Evolutionary conservation across 2,888 invertebrate species (phyloP).

Genomic region (Sarcophaga caerulescens): DNA sequence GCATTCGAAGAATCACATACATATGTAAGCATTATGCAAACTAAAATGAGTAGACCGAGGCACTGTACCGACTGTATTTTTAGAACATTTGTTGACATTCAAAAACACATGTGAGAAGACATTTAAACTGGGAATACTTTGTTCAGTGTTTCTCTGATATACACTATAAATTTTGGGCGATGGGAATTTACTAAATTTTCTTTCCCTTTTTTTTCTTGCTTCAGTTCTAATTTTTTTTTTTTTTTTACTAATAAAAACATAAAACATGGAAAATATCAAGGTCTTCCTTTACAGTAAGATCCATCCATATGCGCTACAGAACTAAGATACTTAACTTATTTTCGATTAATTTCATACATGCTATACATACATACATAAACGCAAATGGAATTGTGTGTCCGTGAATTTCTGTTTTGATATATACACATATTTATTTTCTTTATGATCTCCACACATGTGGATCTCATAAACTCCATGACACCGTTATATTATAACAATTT

Average conservation of each 20-base stretch:
- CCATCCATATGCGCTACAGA: conserved; percentile 34
- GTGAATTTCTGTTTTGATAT: not conserved
- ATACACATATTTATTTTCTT: conserved; percentile 7
- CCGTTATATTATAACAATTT: conserved; percentile 49
- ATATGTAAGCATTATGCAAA: not conserved
- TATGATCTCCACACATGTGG: conserved; percentile 60
- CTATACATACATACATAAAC: too few relatives aligned
- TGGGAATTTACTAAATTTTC: not conserved
- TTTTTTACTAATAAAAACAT: conserved; percentile 37
- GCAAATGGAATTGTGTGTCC: not conserved
- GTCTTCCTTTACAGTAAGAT: conserved; percentile 46
- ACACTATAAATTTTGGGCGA: conserved; percentile 40
- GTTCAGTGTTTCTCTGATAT: conserved; percentile 19
- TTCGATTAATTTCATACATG: not conserved
- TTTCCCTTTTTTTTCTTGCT: not conserved
- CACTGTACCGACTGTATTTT: conserved; percentile 35
- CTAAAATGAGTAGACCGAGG: not conserved
- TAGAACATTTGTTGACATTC: conserved; percentile 52
- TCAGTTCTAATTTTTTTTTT: not conserved
- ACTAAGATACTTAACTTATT: conserved; percentile 22
- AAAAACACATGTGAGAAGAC: conserved; percentile 56
- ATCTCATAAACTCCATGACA: conserved; percentile 59
- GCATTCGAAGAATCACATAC: too few relatives aligned
- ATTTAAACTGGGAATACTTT: conserved; percentile 37
- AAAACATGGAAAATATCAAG: conserved; percentile 49